Base-by-base conservation (phyloP, 2,888 invertebrate species). In the Calephelis perditalis region DNA sequence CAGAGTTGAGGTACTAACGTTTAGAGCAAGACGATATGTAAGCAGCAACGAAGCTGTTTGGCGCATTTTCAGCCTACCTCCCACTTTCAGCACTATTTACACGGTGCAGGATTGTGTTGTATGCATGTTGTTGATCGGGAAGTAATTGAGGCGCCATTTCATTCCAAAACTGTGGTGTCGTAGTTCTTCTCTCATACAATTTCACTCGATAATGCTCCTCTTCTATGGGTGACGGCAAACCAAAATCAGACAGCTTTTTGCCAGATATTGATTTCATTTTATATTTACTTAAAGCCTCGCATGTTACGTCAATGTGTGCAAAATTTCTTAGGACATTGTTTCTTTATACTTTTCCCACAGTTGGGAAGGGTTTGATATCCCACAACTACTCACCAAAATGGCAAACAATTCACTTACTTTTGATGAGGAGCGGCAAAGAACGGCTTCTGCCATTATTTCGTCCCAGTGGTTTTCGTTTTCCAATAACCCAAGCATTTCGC, bases 21-120 rank as follows among this genome's bases (percentile, higher is more conserved):
- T 60, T 68, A 67, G 67, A 62, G 59, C 60, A 40, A 76, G 75
- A 11, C 59, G 75, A 12, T 76, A 75, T 65, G 68, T 78, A 11
- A 76, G 73, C 36, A 67, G 67, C 12, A 65, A 65, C 37, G 75
- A 75, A 69, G 73, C 71, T 59, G 70, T 58, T 62, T 80, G 78
- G 71, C 68, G 71, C 11, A 63, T 71, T 3, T 66, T 71, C 0
- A 59, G 61, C 45, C 57, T 71, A 7, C 67, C 15, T 15, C 15
- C 15, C 15, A 15, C 15, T 15, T 15, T 15, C 15, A 15, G 0
- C 44, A 44, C 44, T 44, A 44, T 44, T 44, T 44, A 44, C 44
- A 3, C 44, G 7, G 5, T 44, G 6, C 44, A 44, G 44, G 44
- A 44, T 44, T 44, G 44, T 44, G 44, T 44, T 44, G 44, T 44